Evolutionary conservation across 2,797 vertebrate genomes (phyloP).

Genomic region (Rallus crepitans): DNA sequence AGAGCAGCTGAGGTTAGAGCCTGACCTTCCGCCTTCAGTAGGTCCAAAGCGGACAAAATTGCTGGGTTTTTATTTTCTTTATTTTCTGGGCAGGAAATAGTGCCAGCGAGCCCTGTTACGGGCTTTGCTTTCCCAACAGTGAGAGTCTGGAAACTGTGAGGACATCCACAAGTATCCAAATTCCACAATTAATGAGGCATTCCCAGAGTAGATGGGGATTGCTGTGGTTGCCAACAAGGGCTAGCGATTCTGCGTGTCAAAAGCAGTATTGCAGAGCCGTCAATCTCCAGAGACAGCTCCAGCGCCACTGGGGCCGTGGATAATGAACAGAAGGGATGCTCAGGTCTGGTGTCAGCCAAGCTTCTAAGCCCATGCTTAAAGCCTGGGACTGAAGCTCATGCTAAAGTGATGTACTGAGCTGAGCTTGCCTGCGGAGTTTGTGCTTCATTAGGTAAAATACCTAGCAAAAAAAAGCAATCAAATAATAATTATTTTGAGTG

Average conservation of each 20-base stretch:
- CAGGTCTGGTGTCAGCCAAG: background rate
- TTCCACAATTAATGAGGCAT: conserved; percentile 41
- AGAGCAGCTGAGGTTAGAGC: conserved; percentile 26
- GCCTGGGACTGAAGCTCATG: background rate
- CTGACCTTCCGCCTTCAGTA: conserved; percentile 17
- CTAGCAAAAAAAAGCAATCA: background rate
- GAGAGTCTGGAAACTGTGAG: conserved; percentile 52
- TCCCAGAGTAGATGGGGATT: background rate
- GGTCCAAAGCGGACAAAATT: conserved; percentile 5
- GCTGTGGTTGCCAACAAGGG: background rate
- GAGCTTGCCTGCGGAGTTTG: background rate
- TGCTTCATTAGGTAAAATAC: background rate
- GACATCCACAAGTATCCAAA: conserved; percentile 21
- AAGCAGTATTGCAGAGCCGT: background rate
- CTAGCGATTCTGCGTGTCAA: background rate
- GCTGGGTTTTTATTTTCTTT: conserved; percentile 30
- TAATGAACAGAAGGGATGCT: background rate
- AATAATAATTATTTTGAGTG: background rate
- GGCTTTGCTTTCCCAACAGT: background rate
- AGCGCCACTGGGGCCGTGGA: background rate
- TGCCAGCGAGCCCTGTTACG: background rate
- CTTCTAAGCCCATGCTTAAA: background rate
- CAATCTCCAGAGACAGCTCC: background rate
- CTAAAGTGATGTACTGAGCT: background rate
- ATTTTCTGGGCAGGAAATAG: conserved; percentile 43